Evolutionary conservation across 2,888 invertebrate species (phyloP).

Genomic region (Leuctra nigra): DNA sequence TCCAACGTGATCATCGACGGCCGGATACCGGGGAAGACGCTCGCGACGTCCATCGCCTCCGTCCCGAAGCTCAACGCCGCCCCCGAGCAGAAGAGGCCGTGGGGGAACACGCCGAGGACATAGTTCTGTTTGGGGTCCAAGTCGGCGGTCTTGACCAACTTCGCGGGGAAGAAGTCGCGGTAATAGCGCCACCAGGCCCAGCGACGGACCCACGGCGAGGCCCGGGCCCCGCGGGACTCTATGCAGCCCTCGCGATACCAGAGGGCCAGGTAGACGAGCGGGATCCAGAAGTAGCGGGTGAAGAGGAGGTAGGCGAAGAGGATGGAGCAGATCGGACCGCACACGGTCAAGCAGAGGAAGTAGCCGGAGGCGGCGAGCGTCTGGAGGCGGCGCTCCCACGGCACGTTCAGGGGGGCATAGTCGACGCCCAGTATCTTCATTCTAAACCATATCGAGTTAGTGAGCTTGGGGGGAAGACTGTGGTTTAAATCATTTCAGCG

Average conservation of each 20-base stretch:
- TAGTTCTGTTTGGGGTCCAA: slow-evolving; percentile 76
- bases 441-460: too few species aligned
- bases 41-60: slow-evolving; percentile 38
- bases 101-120: slow-evolving; percentile 82
- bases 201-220: slow-evolving; percentile 54
- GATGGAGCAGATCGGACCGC: slow-evolving; percentile 45
- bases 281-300: slow-evolving; percentile 36
- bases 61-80: slow-evolving; percentile 36
- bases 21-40: slow-evolving; percentile 56
- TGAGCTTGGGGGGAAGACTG: too few species aligned
- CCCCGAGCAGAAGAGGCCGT: slow-evolving; percentile 80
- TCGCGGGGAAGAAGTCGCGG: slow-evolving; percentile 79
- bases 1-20: slow-evolving; percentile 59
- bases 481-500: too few species aligned
- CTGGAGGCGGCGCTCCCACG: slow-evolving; percentile 72
- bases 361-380: slow-evolving; percentile 69
- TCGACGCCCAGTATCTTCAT: slow-evolving; percentile 55
- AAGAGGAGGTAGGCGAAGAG: slow-evolving; percentile 47
- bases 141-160: slow-evolving; percentile 73
- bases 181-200: slow-evolving; percentile 66
- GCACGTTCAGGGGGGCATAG: slow-evolving; percentile 78
- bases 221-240: slow-evolving; percentile 47
- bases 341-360: slow-evolving; percentile 58
- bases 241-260: slow-evolving; percentile 57
- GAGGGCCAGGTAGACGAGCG: slow-evolving; percentile 56